Conservation (phyloP, 2,888 invertebrate genomes). For the Eristalis tenax region DNA sequence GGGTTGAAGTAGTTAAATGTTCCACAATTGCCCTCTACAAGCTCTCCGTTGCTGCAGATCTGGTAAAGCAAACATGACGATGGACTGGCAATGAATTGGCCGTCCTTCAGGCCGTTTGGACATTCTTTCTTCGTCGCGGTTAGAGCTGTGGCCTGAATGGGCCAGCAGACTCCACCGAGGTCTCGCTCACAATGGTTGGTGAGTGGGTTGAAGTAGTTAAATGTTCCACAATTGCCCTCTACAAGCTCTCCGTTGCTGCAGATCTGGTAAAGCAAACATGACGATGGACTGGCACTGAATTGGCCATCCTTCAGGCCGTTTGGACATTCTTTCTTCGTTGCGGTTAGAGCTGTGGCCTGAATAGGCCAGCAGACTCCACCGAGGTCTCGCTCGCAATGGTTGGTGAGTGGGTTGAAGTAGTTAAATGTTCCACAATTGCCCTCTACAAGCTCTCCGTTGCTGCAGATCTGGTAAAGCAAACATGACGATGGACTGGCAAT, state of each 20-base stretch:
- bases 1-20: slow-evolving; percentile 67
- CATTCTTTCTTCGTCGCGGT: slow-evolving; percentile 10
- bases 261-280: slow-evolving; percentile 71
- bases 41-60: slow-evolving; percentile 63
- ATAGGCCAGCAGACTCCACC: not conserved
- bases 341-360: not conserved
- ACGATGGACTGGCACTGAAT: slow-evolving; percentile 65
- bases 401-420: slow-evolving; percentile 68
- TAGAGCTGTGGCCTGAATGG: not conserved
- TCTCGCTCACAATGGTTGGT: slow-evolving; percentile 25
- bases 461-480: slow-evolving; percentile 73
- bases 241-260: slow-evolving; percentile 69
- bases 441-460: slow-evolving; percentile 60
- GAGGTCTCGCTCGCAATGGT: slow-evolving; percentile 2
- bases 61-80: slow-evolving; percentile 70
- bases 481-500: slow-evolving; percentile 65
- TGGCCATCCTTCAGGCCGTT: slow-evolving; percentile 73
- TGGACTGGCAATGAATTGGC: slow-evolving; percentile 2
- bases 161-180: not conserved
- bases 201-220: slow-evolving; percentile 70
- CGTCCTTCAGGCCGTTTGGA: slow-evolving; percentile 30
- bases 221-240: slow-evolving; percentile 72
- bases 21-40: slow-evolving; percentile 72
- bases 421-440: slow-evolving; percentile 73
- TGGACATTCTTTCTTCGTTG: slow-evolving; percentile 67